Evolutionary conservation across 1,140 invertebrate species (phyloP).

Genomic region (Nephotettix cincticeps): DNA sequence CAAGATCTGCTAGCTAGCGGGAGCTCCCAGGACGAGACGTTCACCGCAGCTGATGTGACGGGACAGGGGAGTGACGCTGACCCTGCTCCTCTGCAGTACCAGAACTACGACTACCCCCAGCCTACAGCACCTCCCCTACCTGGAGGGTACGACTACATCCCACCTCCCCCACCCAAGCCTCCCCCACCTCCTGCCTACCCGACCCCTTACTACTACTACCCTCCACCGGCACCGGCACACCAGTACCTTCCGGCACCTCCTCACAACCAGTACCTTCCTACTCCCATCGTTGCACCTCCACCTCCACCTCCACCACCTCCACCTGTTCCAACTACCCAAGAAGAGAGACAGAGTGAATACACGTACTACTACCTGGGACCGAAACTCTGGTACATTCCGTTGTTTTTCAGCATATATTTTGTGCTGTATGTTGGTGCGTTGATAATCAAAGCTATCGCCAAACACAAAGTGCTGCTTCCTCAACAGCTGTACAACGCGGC

Average conservation of each 20-base stretch:
- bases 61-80: not conserved
- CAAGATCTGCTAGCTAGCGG: not conserved
- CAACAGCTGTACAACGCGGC: constrained; percentile 32
- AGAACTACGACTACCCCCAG: not conserved
- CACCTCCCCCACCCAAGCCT: not conserved
- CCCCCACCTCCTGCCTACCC: not conserved
- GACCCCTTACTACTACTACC: not conserved
- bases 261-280: not conserved
- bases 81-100: not conserved
- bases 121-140: not conserved
- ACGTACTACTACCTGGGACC: constrained; percentile 80
- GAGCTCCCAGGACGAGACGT: not conserved
- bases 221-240: not conserved
- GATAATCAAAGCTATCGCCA: constrained; percentile 72
- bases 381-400: constrained; percentile 77
- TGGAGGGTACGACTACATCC: not conserved
- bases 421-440: constrained; percentile 75
- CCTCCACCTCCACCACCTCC: constrained; percentile 23
- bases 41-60: too few species aligned
- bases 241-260: not conserved
- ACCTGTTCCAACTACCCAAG: constrained; percentile 7
- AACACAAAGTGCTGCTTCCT: constrained; percentile 66
- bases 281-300: constrained; percentile 10
- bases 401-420: constrained; percentile 84
- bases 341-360: constrained; percentile 48